Evolutionary conservation across 1,140 invertebrate species (phyloP).

Genomic region (Platorchestia sp.): DNA sequence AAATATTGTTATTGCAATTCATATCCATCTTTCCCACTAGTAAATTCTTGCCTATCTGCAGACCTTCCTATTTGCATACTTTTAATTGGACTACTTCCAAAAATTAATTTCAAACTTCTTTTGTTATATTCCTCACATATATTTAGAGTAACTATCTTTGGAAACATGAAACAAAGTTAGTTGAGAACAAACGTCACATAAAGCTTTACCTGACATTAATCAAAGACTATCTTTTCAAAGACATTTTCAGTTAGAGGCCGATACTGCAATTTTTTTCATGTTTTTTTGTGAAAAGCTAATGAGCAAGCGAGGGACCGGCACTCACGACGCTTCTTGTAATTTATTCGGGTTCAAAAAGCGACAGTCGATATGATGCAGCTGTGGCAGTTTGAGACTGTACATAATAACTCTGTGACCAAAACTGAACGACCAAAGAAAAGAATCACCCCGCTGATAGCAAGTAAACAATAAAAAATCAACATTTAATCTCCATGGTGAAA

Average conservation of each 20-base stretch:
- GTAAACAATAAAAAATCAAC: background rate
- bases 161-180: background rate
- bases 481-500: background rate
- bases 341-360: background rate
- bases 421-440: background rate
- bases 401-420: background rate
- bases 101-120: background rate
- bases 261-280: too few relatives aligned
- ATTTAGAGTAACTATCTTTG: background rate
- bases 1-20: background rate
- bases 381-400: background rate
- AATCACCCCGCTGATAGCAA: background rate
- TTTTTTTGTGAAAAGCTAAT: background rate
- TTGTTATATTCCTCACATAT: too few relatives aligned
- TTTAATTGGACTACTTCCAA: background rate
- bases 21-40: background rate
- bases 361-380: background rate
- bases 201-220: background rate
- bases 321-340: background rate
- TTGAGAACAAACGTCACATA: background rate
- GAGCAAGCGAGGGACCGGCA: background rate
- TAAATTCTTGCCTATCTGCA: background rate
- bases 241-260: background rate
- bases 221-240: background rate
- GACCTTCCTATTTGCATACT: background rate